Evolutionary conservation across 2,888 invertebrate species (phyloP).

Genomic region (Theretra japonica): DNA sequence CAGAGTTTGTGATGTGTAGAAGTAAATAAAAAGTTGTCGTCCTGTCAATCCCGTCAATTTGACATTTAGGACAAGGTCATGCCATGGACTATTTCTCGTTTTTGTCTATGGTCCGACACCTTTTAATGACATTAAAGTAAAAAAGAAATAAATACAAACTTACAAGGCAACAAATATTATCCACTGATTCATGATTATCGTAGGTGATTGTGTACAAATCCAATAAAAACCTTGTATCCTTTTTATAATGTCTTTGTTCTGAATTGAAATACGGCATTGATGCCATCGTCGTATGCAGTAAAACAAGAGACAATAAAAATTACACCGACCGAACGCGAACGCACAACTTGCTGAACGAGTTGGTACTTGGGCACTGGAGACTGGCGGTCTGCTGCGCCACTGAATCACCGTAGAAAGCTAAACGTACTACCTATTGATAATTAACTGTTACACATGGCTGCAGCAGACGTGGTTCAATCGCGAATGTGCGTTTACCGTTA

Average conservation of each 20-base stretch:
- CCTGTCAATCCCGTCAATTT: slow-evolving; percentile 68
- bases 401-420: slow-evolving; percentile 82
- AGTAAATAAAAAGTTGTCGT: slow-evolving; percentile 54
- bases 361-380: slow-evolving; percentile 53
- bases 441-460: slow-evolving; percentile 79
- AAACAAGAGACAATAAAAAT: slow-evolving; percentile 32
- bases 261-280: slow-evolving; percentile 83
- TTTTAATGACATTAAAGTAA: slow-evolving; percentile 18
- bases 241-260: slow-evolving; percentile 92
- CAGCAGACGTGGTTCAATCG: slow-evolving; percentile 72
- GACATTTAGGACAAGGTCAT: slow-evolving; percentile 80
- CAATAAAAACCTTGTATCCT: slow-evolving; percentile 92
- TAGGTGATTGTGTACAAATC: slow-evolving; percentile 95
- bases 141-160: slow-evolving; percentile 59
- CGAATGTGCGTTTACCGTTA: slow-evolving; percentile 74
- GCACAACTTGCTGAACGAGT: slow-evolving; percentile 57
- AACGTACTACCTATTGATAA: slow-evolving; percentile 69
- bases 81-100: slow-evolving; percentile 63
- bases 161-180: slow-evolving; percentile 88
- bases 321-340: slow-evolving; percentile 36
- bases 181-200: slow-evolving; percentile 91
- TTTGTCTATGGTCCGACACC: slow-evolving; percentile 46
- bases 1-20: slow-evolving; percentile 49
- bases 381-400: slow-evolving; percentile 66
- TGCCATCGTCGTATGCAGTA: slow-evolving; percentile 65